Evolutionary conservation across 2,113 vertebrate species (phyloP), one percentile per base, ranked within the genome.

Genomic region (Tautogolabrus adspersus): DNA sequence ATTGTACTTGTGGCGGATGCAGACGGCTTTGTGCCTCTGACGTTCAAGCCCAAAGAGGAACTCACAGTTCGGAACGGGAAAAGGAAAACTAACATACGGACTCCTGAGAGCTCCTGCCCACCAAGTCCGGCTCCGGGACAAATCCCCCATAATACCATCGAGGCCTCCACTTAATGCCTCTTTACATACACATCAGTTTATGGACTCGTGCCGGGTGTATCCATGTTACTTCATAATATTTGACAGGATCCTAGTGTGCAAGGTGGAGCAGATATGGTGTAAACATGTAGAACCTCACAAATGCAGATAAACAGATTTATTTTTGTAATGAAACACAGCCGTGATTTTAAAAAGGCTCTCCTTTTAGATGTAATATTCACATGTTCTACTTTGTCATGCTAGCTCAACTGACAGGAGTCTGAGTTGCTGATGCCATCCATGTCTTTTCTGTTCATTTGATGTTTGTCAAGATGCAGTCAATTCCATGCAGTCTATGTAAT

Each of bases 21-120:
- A 0, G 96, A 98, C 23, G 98, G 97, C 66, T 99, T 98, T 55
- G 89, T 98, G 58, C 98, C 98, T 0, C 71, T 99, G 56, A 95
- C 61, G 0, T 99, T 99, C 79, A 93, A 92, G 37, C 57, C 95
- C 67, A 67, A 86, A 47, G 96, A 98, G 70, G 96, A 96, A 66
- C 87, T 99, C 0, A 91, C 93, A 0, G 75, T 99, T 19, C 92
- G 98, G 23, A 96, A 96, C 5, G 97, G 90, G 1, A 94, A 91
- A 42, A 87, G 91, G 55, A 94, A 93, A 85, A 58, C 66, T 1
- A 78, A 22, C 34, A 44, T 92, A 19, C 77, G 83, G 54, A 70
- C 90, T 23, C 84, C 67, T 5, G 85, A 76, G 23, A 81, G 79
- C 37, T 87, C 89, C 18, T 68, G 81, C 16, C 81, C 90, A 3